phyloP scores from a whole-genome alignment of 2,888 invertebrate species.

The Heteromurus nitidus region DNA sequence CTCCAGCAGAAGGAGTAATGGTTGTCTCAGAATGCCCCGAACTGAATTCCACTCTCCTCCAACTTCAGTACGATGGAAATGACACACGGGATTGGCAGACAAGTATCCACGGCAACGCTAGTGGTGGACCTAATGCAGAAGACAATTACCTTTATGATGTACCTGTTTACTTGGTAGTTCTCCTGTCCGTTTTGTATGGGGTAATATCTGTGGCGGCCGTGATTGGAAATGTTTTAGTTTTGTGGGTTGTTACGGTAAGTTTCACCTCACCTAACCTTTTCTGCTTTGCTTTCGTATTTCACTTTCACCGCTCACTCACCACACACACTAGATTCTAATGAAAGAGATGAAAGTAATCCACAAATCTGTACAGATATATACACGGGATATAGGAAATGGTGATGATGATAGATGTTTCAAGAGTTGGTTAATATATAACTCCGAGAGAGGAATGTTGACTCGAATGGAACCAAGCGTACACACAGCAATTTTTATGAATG shows the following conservation, averaged over 20 bases:
- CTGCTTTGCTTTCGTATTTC: too few species aligned
- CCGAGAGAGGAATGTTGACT: too few species aligned
- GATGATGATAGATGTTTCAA: too few species aligned
- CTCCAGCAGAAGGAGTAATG: not conserved
- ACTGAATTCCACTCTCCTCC: not conserved
- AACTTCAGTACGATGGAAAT: slow-evolving; percentile 30
- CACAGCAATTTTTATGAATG: too few species aligned
- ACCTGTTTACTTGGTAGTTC: slow-evolving; percentile 83
- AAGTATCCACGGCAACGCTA: not conserved
- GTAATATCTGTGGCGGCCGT: slow-evolving; percentile 88
- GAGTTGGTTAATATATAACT: too few species aligned
- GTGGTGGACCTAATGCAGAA: not conserved
- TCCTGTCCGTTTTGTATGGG: slow-evolving; percentile 87
- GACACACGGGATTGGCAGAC: slow-evolving; percentile 5
- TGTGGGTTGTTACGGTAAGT: slow-evolving; percentile 88
- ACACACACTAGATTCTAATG: too few species aligned
- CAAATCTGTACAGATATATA: too few species aligned
- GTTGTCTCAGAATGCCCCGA: slow-evolving; percentile 34
- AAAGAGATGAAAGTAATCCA: too few species aligned
- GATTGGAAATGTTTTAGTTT: slow-evolving; percentile 88
- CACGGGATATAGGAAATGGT: too few species aligned
- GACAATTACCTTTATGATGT: slow-evolving; percentile 81
- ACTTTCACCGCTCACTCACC: too few species aligned
- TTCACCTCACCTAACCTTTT: too few species aligned
- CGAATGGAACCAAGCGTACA: too few species aligned